Evolutionary conservation across 1,140 invertebrate species (phyloP), one percentile per base, ranked within the genome.

Genomic region (Armadillidium nasatum): DNA sequence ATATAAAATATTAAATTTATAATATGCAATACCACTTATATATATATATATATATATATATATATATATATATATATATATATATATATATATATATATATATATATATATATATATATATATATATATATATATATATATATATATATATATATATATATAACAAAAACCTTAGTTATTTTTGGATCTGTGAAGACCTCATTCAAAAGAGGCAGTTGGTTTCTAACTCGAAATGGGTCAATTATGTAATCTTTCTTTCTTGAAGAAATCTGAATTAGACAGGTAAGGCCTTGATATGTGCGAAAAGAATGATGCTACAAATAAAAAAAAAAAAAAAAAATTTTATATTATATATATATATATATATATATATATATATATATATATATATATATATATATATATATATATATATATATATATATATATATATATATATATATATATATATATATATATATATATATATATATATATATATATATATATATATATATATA

Each of bases 201-300:
- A 86, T 99, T 99, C 0, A 99, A 85, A 46, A 90, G 82, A 77
- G 93, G 88, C 67, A 99, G 86, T 54, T 97, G 90, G 54, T 91
- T 90, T 70, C 97, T 87, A 10, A 99, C 85, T 0, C 87, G 85
- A 7, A 99, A 84, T 0, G 95, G 91, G 84, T 99, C 97, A 43
- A 99, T 88, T 10, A 99, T 87, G 83, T 93, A 99, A 86, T 99
- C 97, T 19, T 89, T 89, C 23, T 89, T 86, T 86, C 78, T 83
- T 78, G 95, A 97, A 0, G 95, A 96, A 81, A 99, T 94, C 86
- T 99, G 97, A 85, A 98, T 91, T 0, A 98, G 85, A 84, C 96
- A 98, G 0, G 95, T 96, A 60, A 92, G 92, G 11, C 91, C 97
- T 88, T 89, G 90, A 82, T 91, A 95, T 6, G 89, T 89, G 77